Conservation (phyloP, 2,888 invertebrate species). For the Litoditis marina region DNA sequence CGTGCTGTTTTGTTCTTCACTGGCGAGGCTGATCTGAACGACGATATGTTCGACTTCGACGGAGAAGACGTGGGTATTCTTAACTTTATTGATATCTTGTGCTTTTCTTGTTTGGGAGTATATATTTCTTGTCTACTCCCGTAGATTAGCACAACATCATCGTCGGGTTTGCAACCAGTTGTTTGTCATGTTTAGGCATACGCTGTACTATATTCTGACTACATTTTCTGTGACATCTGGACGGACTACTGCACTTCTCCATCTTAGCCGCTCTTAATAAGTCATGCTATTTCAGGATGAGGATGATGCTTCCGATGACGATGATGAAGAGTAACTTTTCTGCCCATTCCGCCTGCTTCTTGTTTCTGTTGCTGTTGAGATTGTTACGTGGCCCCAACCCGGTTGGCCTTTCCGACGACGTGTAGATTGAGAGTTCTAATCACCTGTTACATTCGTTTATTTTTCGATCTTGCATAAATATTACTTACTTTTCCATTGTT, state of each 20-base stretch:
- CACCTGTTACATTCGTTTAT: too few relatives aligned
- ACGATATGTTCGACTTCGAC: constrained; percentile 21
- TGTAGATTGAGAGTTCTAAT: too few relatives aligned
- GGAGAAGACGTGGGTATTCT: constrained; percentile 17
- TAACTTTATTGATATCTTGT: background rate
- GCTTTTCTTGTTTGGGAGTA: background rate
- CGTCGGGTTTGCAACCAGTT: constrained; percentile 15
- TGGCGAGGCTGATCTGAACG: constrained; percentile 67
- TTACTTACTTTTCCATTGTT: background rate
- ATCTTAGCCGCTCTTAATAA: too few relatives aligned
- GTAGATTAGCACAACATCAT: constrained; percentile 4
- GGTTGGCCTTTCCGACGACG: constrained; percentile 16
- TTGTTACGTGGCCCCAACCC: constrained; percentile 15
- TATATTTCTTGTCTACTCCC: background rate
- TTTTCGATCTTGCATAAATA: constrained; percentile 4
- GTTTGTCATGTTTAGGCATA: background rate
- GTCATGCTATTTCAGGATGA: too few relatives aligned
- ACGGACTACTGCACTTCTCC: too few relatives aligned
- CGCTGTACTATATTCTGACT: constrained; percentile 16
- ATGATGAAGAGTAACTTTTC: constrained; percentile 24
- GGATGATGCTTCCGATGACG: constrained; percentile 21
- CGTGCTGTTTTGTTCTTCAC: constrained; percentile 93
- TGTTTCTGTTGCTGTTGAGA: constrained; percentile 10
- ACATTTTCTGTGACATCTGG: constrained; percentile 12
- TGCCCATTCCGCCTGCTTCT: constrained; percentile 1